These are phyloP conservation scores for Cryptophagus acutangulus DNA, from an alignment of 2,888 invertebrate species.

Conservation along the genomic window DNA sequence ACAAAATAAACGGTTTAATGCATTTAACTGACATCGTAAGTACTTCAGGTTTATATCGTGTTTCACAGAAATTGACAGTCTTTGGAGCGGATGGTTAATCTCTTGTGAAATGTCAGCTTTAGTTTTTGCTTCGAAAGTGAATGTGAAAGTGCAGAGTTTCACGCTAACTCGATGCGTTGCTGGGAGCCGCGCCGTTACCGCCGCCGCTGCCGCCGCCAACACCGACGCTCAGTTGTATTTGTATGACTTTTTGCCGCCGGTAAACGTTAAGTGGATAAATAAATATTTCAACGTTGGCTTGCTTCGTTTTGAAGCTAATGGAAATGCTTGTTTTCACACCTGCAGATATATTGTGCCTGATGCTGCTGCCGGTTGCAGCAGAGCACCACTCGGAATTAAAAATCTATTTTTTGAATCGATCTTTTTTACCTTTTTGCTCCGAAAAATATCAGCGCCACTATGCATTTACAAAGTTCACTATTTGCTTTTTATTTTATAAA, in stretches of 20 bases:
- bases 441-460: too few relatives aligned
- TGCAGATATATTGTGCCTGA: conserved; percentile 28
- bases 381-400: too few relatives aligned
- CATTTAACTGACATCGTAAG: conserved; percentile 20
- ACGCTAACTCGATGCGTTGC: conserved; percentile 20
- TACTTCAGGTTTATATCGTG: conserved; percentile 20
- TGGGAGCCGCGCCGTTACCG: conserved; percentile 11
- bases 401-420: too few relatives aligned
- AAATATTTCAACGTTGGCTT: conserved; percentile 38
- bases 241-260: conserved; percentile 26
- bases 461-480: too few relatives aligned
- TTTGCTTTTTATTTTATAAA: too few relatives aligned
- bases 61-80: conserved; percentile 26
- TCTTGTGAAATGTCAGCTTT: conserved; percentile 30
- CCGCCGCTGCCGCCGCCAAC: too few relatives aligned
- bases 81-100: conserved; percentile 27
- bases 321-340: conserved; percentile 33
- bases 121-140: conserved; percentile 27
- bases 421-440: too few relatives aligned
- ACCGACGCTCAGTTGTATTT: conserved; percentile 19
- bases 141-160: conserved; percentile 32
- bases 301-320: conserved; percentile 36
- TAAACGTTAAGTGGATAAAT: conserved; percentile 40
- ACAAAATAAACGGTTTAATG: conserved; percentile 10
- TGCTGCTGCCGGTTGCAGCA: too few relatives aligned